Evolutionary conservation across 23 tunicate species (phyloP), one percentile per base, ranked within the genome.

Genomic region (Trididemnum clinides): DNA sequence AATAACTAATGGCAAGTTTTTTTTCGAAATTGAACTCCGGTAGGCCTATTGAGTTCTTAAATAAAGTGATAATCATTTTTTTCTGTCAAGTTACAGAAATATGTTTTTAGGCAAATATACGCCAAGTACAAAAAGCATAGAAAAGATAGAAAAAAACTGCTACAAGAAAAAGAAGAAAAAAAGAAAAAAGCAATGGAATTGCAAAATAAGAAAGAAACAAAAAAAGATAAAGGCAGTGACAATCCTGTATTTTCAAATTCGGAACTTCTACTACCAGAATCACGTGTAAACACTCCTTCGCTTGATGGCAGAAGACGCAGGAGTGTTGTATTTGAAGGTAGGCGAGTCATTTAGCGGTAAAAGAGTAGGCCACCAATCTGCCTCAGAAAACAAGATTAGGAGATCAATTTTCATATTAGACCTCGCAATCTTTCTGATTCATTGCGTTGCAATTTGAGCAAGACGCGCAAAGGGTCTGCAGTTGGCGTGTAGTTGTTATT

Each of bases 301-400:
- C 77, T 82, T 0, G 79, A 71, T 23, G 80, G 79, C 44, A 71
- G 87, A 49, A 70, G 87, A 33, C 79, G 87, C 1, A 83, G 69
- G 50, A 83, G 87, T 44, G 87, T 83, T 15, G 71, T 83, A 28
- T 83, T 83, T 69, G 87, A 83, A 83, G 87, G 87, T 83, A 26
- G 28, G 64, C 37, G 28, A 7, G n/a, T n/a, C n/a, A n/a, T n/a
- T n/a, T n/a, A n/a, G n/a, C n/a, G n/a, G n/a, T n/a, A n/a, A n/a
- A n/a, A n/a, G n/a, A n/a, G n/a, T n/a, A n/a, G n/a, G n/a, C n/a
- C n/a, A n/a, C n/a, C n/a, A n/a, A n/a, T n/a, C n/a, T n/a, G n/a
- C n/a, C n/a, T n/a, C n/a, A n/a, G n/a, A n/a, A n/a, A n/a, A n/a
- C n/a, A n/a, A n/a, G n/a, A n/a, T n/a, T n/a, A n/a, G n/a, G n/a